Percentiles rank a stretch among this genome's conserved stretches.
Conservation (phyloP, 2,797 vertebrate species). For the Parauchenoglanis punctatus region DNA sequence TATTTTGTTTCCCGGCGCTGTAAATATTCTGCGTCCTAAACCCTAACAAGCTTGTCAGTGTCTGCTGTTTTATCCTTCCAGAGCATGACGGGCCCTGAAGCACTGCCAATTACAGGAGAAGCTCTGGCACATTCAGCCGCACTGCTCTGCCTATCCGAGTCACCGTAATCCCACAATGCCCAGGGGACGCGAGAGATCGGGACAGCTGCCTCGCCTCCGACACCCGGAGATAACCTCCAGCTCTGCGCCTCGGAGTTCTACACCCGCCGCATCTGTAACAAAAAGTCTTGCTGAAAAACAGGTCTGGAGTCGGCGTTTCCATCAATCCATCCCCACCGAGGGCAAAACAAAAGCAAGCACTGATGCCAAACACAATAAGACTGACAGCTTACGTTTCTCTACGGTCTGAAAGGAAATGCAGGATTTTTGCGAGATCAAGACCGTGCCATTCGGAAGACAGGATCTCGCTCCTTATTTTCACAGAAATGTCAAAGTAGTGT, state of each 20-base stretch:
- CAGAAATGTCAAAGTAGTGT: background rate
- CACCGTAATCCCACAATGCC: slow-evolving; percentile 53
- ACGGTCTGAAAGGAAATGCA: background rate
- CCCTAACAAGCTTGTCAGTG: slow-evolving; percentile 52
- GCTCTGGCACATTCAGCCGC: slow-evolving; percentile 41
- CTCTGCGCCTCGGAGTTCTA: background rate
- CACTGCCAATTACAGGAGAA: slow-evolving; percentile 60
- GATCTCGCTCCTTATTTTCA: slow-evolving; percentile 3
- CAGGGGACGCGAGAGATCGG: slow-evolving; percentile 32
- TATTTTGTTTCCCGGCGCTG: slow-evolving; percentile 49
- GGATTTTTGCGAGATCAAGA: background rate
- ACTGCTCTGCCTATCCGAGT: slow-evolving; percentile 48
- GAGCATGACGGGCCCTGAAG: slow-evolving; percentile 52
- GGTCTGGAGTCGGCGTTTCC: slow-evolving; percentile 16
- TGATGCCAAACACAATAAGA: slow-evolving; percentile 33
- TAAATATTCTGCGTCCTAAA: slow-evolving; percentile 47
- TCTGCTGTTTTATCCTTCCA: slow-evolving; percentile 41
- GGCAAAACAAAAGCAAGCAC: slow-evolving; percentile 28
- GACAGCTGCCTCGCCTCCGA: slow-evolving; percentile 41
- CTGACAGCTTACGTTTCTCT: slow-evolving; percentile 15
- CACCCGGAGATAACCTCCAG: slow-evolving; percentile 36
- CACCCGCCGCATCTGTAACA: background rate
- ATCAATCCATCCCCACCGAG: background rate
- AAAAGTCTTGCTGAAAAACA: background rate
- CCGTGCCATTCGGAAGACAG: too few relatives aligned